phyloP scores from a whole-genome alignment of 2,888 invertebrate genomes.

The Leptinotarsa rubiginosa region DNA sequence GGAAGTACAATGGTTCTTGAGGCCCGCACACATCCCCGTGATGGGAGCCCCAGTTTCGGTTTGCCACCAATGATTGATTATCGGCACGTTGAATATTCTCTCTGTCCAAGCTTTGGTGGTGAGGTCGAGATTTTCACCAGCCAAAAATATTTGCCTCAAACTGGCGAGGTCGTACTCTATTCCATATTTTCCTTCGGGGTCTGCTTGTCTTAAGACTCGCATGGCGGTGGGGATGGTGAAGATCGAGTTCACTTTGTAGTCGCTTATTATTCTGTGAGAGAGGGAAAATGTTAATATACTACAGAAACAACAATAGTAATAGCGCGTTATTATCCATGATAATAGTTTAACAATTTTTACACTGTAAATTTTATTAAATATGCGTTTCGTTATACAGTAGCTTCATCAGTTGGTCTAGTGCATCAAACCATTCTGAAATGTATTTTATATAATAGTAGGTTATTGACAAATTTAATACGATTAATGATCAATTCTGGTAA shows the following conservation, averaged over 20 bases:
- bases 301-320: neutral
- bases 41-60: slow-evolving; percentile 94
- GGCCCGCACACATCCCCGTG: slow-evolving; percentile 85
- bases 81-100: slow-evolving; percentile 77
- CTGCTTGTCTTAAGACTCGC: slow-evolving; percentile 85
- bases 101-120: slow-evolving; percentile 87
- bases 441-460: too few relatives aligned
- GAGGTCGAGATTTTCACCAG: slow-evolving; percentile 94
- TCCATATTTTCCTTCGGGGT: slow-evolving; percentile 78
- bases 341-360: too few relatives aligned
- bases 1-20: slow-evolving; percentile 70
- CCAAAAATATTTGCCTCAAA: slow-evolving; percentile 81
- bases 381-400: too few relatives aligned
- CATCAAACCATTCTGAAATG: too few relatives aligned
- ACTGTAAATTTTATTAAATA: too few relatives aligned
- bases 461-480: too few relatives aligned
- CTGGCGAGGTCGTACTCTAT: slow-evolving; percentile 77
- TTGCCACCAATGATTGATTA: slow-evolving; percentile 97
- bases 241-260: slow-evolving; percentile 85
- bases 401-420: too few relatives aligned
- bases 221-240: slow-evolving; percentile 94
- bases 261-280: slow-evolving; percentile 80
- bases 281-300: neutral
- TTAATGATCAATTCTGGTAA: too few relatives aligned
- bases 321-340: neutral